Base-by-base conservation (phyloP, 2,113 vertebrate genomes). In the Otocyon megalotis region DNA sequence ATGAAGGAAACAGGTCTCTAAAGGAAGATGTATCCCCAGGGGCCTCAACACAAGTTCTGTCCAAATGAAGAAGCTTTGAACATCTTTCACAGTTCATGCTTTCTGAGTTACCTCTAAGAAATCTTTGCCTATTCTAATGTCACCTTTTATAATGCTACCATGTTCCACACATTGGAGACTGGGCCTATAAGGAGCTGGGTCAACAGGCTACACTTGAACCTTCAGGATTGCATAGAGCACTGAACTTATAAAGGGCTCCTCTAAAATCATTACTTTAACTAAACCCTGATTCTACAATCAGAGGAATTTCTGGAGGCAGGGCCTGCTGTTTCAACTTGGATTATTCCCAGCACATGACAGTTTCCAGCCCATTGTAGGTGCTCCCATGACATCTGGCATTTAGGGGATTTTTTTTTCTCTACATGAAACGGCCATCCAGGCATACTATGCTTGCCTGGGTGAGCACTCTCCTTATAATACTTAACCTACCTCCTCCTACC, bases 161-260 rank as follows among this genome's bases (percentile, higher is more conserved):
- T 24, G 17, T 0, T 17, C 11, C n/a, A 4, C 2, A 71, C 30
- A 28, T 53, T 1, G 58, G n/a, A 56, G 35, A 67, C 1, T 0
- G 22, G 24, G 4, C 10, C 30, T 24, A 2, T 6, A 50, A 37
- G 58, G 79, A n/a, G 11, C 30, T n/a, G 17, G 20, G 17, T 48
- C 26, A 50, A 80, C 17, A 80, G 72, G 20, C 4, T 20, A 67
- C 2, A 26, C 17, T 9, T n/a, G 32, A 63, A 50, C 22, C 60
- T 54, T 69, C 50, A 77, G n/a, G 20, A 16, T 88, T 20, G 53
- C 56, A 19, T 16, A 8, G 8, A 94, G 10, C 3, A 7, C n/a
- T 11, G 4, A 58, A 63, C 20, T 80, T 62, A 13, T 9, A 74
- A 93, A 80, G 28, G 30, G 2, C 1, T 62, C 43, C 48, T 77